These are phyloP conservation scores for Ictalurus furcatus DNA, from an alignment of 2,113 vertebrate species.

Conservation along the genomic window DNA sequence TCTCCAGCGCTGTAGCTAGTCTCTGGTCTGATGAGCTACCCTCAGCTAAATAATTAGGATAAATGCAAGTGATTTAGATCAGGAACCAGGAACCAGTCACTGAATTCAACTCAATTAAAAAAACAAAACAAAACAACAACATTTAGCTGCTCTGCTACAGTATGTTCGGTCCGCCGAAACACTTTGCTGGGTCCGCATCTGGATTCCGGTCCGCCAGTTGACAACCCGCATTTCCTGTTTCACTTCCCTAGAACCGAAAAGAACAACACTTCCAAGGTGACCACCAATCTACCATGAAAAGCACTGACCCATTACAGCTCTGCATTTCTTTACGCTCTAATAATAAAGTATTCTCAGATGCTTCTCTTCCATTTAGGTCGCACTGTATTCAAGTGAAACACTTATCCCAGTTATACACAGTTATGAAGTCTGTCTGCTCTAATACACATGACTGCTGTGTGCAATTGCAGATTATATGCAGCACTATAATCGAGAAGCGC, in stretches of 20 bases:
- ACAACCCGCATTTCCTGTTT: background rate
- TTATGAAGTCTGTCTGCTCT: background rate
- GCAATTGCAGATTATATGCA: background rate
- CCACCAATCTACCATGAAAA: background rate
- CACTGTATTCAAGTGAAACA: background rate
- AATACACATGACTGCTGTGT: background rate
- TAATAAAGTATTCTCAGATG: slow-evolving; percentile 24
- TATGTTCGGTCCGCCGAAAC: background rate
- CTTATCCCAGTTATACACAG: too few relatives aligned
- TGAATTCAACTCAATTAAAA: background rate
- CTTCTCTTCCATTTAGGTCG: slow-evolving; percentile 4
- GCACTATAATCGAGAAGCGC: background rate
- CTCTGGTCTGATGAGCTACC: background rate
- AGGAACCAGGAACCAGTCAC: background rate
- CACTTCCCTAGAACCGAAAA: background rate
- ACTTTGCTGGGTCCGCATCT: background rate
- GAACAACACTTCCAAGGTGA: slow-evolving; percentile 9
- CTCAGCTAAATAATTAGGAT: background rate
- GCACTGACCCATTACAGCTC: slow-evolving; percentile 1
- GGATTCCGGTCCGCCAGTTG: background rate
- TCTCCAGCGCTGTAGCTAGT: too few relatives aligned
- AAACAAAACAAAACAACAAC: too few relatives aligned
- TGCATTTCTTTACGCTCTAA: slow-evolving; percentile 1
- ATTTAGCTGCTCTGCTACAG: background rate
- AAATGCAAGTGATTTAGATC: background rate